A percentile compares a stretch with the other conserved stretches of the same genome.
Evolutionary conservation across 2,797 vertebrate species (phyloP).

Genomic region (Mormyrops attenuatus): DNA sequence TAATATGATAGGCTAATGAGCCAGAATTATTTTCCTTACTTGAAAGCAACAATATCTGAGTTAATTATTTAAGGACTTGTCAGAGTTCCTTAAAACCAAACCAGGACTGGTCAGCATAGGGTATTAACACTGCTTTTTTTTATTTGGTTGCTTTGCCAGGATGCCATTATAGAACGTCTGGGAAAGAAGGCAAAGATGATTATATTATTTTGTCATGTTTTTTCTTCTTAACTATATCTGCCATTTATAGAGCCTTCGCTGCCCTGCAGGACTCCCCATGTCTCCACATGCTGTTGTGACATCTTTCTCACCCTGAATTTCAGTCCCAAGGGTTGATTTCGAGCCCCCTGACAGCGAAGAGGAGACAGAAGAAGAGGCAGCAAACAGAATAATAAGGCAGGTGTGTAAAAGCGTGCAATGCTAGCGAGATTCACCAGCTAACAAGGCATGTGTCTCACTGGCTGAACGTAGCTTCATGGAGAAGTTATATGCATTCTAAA

Average conservation of each 20-base stretch:
- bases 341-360: slow-evolving; percentile 81
- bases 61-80: not conserved
- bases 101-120: not conserved
- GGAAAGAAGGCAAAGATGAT: not conserved
- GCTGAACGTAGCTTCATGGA: not conserved
- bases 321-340: slow-evolving; percentile 76
- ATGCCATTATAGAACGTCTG: not conserved
- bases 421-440: not conserved
- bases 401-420: slow-evolving; percentile 43
- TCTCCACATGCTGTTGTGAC: not conserved
- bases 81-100: not conserved
- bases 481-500: not conserved
- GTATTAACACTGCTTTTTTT: not conserved
- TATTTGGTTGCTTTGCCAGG: not conserved
- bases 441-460: not conserved
- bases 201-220: not conserved
- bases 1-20: not conserved
- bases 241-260: not conserved
- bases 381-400: slow-evolving; percentile 80
- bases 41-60: not conserved
- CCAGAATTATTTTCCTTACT: not conserved
- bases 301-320: not conserved
- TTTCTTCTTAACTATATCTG: not conserved
- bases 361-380: slow-evolving; percentile 80
- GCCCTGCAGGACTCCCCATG: not conserved